Conservation (phyloP, 2,797 vertebrate genomes). For the Tokudaia tokunoshimensis region DNA sequence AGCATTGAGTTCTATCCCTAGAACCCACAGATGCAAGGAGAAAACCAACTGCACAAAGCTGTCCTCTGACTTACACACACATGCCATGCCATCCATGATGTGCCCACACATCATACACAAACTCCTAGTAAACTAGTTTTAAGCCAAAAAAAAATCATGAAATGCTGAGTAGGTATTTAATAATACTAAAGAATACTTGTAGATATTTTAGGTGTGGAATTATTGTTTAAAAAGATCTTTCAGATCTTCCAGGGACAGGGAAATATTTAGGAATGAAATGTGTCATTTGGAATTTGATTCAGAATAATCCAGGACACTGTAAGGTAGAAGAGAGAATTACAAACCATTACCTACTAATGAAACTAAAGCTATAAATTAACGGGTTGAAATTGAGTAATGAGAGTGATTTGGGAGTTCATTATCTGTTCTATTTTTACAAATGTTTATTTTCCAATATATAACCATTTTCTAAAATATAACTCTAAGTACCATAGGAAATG, state of each 20-base stretch:
- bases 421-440: constrained; percentile 21
- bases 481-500: constrained; percentile 48
- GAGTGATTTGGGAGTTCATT: neutral
- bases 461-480: constrained; percentile 44
- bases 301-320: constrained; percentile 19
- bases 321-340: neutral
- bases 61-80: neutral
- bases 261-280: constrained; percentile 66
- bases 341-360: constrained; percentile 43
- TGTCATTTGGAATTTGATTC: constrained; percentile 48
- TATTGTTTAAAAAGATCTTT: neutral
- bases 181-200: neutral
- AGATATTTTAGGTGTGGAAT: constrained; percentile 26
- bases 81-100: neutral
- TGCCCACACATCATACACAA: neutral
- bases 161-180: neutral
- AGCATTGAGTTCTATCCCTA: neutral
- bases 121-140: neutral
- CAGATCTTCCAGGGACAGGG: constrained; percentile 34
- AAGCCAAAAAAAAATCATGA: neutral
- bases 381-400: constrained; percentile 34
- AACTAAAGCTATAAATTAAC: constrained; percentile 61
- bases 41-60: neutral
- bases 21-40: neutral
- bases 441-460: constrained; percentile 59